Evolutionary conservation across 2,113 vertebrate genomes (phyloP).

Genomic region (Erythrocercus mccallii): DNA sequence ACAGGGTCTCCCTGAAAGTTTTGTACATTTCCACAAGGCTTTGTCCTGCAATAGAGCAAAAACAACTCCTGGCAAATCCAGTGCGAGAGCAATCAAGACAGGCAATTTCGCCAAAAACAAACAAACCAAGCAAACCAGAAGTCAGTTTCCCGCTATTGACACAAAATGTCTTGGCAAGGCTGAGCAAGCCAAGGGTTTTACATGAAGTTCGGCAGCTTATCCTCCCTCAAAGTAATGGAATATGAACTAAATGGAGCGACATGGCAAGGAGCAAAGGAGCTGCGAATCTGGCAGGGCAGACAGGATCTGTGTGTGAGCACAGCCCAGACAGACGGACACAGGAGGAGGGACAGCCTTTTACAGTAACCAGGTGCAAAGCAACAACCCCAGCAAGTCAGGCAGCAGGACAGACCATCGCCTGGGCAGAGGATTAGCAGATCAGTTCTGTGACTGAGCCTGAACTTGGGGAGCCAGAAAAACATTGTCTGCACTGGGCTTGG

Average conservation of each 20-base stretch:
- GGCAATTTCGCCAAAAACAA: neutral
- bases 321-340: neutral
- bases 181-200: neutral
- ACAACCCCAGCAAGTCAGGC: neutral
- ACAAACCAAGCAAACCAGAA: neutral
- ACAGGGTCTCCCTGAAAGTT: neutral
- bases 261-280: neutral
- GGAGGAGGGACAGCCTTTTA: neutral
- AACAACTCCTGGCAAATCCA: neutral
- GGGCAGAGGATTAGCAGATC: neutral
- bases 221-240: neutral
- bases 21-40: neutral
- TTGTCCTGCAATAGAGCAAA: neutral
- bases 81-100: neutral
- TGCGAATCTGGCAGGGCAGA: neutral
- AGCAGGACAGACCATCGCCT: neutral
- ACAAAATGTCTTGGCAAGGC: neutral
- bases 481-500: rapidly evolving
- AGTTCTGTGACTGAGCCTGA: rapidly evolving
- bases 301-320: neutral
- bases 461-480: neutral
- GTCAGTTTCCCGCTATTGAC: neutral
- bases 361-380: neutral
- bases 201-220: neutral
- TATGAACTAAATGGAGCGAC: neutral